Evolutionary conservation across 1,140 invertebrate genomes (phyloP).

Genomic region (Ceratosolen fusciceps): DNA sequence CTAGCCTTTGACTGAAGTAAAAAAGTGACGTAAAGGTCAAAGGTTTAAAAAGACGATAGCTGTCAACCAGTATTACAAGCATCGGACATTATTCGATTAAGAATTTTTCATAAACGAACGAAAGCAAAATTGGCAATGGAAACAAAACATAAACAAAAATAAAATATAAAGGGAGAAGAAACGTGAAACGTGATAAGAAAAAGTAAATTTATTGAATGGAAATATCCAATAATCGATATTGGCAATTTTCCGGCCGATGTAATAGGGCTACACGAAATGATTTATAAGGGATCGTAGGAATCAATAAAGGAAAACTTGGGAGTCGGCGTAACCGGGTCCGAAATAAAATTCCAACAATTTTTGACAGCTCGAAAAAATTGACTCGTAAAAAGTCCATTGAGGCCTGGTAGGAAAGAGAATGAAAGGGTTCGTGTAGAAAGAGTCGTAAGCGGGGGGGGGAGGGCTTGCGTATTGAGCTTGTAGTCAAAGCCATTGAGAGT

Average conservation of each 20-base stretch:
- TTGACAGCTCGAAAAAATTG: background rate
- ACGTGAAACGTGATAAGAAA: too few relatives aligned
- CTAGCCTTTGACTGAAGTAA: background rate
- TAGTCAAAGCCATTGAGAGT: constrained; percentile 26
- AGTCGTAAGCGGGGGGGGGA: background rate
- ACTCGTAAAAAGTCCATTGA: constrained; percentile 12
- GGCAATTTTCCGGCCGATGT: background rate
- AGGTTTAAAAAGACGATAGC: background rate
- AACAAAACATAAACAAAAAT: too few relatives aligned
- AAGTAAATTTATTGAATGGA: background rate
- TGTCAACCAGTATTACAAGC: background rate
- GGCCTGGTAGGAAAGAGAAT: background rate
- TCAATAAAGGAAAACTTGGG: background rate
- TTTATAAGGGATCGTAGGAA: background rate
- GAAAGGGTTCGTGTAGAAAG: background rate
- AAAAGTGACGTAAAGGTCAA: background rate
- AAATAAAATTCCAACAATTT: constrained; percentile 15
- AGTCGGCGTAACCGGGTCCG: background rate
- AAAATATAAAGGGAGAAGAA: too few relatives aligned
- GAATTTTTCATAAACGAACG: too few relatives aligned
- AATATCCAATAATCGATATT: background rate
- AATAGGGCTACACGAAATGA: too few relatives aligned
- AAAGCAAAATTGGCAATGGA: too few relatives aligned
- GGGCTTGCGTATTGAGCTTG: background rate
- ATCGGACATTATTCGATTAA: background rate